Evolutionary conservation across 2,797 vertebrate species (phyloP), one percentile per base, ranked within the genome.

Genomic region (Pteropus rufus): DNA sequence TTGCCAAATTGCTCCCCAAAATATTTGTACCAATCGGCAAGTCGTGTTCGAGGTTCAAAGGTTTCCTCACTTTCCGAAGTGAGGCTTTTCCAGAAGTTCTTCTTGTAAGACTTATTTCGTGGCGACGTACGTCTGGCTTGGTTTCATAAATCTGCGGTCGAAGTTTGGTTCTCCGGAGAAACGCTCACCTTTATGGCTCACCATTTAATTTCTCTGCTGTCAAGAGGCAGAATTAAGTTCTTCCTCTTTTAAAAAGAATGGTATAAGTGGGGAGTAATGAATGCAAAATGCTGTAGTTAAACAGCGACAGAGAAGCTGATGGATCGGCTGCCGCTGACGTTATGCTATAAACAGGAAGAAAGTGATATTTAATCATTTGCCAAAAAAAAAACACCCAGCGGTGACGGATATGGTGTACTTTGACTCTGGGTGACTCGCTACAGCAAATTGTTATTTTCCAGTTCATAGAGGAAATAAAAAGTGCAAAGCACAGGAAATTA

Each of bases 221-320:
- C 97, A 97, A 94, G 97, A 97, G 96, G 91, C 98, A 96, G 98
- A 96, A 98, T 95, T 96, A 98, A 97, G 97, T 97, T 97, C 98
- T 97, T 96, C 96, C 95, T 97, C 95, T 93, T 95, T 92, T 96
- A 23, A 93, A 97, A 98, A 95, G 97, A 93, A 95, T 64, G 87
- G 95, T 96, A 77, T 97, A 97, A 98, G 97, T 96, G 88, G 96
- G 91, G 94, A 97, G 97, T 98, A 98, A 98, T 98, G 95, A 98
- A 98, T 98, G 98, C 98, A 98, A 98, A 98, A 97, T 70, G 93
- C 97, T 95, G 97, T 96, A 96, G 98, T 98, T 98, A 98, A 98
- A 97, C 98, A 98, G 97, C 96, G 93, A 95, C 97, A 94, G 97
- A 98, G 96, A 97, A 95, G 93, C 98, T 97, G 98, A 98, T 98